Evolutionary conservation across 2,113 vertebrate species (phyloP).

Genomic region (Carassius carassius): DNA sequence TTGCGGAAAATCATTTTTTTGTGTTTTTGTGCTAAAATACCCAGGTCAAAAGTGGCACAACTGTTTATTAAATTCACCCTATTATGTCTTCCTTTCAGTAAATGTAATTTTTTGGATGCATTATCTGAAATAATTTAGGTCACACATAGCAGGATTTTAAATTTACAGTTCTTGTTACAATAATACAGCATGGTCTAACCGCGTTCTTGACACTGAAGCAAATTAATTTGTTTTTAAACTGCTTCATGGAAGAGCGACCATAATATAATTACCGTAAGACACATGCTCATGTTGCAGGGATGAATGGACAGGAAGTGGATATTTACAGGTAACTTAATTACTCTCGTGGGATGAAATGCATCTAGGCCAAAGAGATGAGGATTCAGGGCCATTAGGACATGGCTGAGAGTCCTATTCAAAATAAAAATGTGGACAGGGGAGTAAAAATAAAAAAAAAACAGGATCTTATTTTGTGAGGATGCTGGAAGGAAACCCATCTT

Average conservation of each 20-base stretch:
- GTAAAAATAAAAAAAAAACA: background rate
- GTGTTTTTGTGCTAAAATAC: background rate
- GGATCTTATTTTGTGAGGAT: slow-evolving; percentile 45
- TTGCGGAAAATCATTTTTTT: too few relatives aligned
- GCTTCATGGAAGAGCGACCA: slow-evolving; percentile 41
- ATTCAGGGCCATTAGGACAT: slow-evolving; percentile 77
- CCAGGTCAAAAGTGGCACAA: background rate
- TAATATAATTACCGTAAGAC: slow-evolving; percentile 48
- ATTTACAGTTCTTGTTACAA: background rate
- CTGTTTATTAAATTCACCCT: background rate
- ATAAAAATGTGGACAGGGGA: slow-evolving; percentile 65
- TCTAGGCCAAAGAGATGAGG: slow-evolving; percentile 76
- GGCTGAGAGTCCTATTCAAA: slow-evolving; percentile 76
- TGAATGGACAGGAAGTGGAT: slow-evolving; percentile 66
- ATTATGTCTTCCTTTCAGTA: background rate
- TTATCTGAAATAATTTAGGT: background rate
- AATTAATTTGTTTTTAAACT: slow-evolving; percentile 46
- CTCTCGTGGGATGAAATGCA: slow-evolving; percentile 78
- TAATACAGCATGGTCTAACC: background rate
- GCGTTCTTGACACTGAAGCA: slow-evolving; percentile 28
- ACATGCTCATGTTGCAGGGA: slow-evolving; percentile 58
- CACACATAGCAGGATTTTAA: background rate
- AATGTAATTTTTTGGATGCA: background rate
- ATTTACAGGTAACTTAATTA: slow-evolving; percentile 82
- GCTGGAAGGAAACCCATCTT: slow-evolving; percentile 60